phyloP scores from a whole-genome alignment of 1,140 invertebrate genomes.

The Listronotus bonariensis region DNA sequence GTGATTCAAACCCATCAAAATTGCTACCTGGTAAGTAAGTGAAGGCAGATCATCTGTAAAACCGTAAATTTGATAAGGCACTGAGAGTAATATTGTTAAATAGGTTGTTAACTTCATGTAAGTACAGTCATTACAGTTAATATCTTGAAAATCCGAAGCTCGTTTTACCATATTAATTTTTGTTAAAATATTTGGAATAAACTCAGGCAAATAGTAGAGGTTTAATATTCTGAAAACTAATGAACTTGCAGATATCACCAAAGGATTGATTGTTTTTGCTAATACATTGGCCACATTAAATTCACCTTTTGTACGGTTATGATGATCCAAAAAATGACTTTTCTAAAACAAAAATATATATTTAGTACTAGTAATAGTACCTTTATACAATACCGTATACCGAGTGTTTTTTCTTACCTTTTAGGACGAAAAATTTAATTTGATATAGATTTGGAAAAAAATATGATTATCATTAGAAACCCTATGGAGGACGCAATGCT shows the following conservation, averaged over 20 bases:
- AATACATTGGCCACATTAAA: not conserved
- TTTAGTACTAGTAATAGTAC: too few species aligned
- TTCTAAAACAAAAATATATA: too few species aligned
- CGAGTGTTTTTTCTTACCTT: too few species aligned
- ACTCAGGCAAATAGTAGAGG: not conserved
- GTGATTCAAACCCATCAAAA: not conserved
- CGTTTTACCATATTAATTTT: not conserved
- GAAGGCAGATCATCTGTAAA: too few species aligned
- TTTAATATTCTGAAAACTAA: conserved; percentile 10
- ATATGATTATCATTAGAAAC: too few species aligned
- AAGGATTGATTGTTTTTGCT: conserved; percentile 3
- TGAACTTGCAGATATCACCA: not conserved
- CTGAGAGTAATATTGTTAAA: conserved; percentile 4
- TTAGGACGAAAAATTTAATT: too few species aligned
- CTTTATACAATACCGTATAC: too few species aligned
- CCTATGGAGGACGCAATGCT: too few species aligned
- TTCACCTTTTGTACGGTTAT: not conserved
- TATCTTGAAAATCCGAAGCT: conserved; percentile 4
- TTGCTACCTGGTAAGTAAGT: not conserved
- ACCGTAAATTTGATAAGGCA: conserved; percentile 3
- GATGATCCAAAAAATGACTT: too few species aligned
- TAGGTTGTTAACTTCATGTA: not conserved
- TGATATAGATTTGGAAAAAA: too few species aligned
- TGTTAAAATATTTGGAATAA: conserved; percentile 1
- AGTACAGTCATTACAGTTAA: conserved; percentile 1